Conservation (phyloP, 2,888 invertebrate genomes). For the Bombylius major region DNA sequence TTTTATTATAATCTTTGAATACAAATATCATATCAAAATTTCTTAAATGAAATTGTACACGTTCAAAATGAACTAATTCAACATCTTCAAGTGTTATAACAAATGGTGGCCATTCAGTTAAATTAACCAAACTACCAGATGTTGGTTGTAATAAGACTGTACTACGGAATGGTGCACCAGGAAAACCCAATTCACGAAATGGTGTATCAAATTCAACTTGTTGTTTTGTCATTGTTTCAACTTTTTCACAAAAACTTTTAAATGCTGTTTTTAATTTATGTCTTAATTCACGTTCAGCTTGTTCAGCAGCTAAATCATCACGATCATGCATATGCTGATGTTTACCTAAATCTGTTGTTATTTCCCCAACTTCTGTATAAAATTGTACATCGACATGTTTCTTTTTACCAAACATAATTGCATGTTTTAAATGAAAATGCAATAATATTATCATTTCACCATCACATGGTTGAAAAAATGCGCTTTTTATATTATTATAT, state of each 20-base stretch:
- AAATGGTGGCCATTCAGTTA: conserved; percentile 99
- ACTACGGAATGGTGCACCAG: conserved; percentile 92
- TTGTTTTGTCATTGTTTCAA: conserved; percentile 88
- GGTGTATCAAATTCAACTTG: conserved; percentile 98
- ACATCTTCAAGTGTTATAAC: conserved; percentile 96
- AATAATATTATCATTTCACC: conserved; percentile 98
- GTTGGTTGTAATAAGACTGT: conserved; percentile 95
- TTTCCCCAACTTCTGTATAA: conserved; percentile 99
- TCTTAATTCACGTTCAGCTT: conserved; percentile 91
- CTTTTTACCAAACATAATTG: conserved; percentile 99
- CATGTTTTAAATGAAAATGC: conserved; percentile 97
- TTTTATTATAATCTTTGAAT: conserved; percentile 92
- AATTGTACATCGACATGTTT: conserved; percentile 99
- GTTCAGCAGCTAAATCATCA: conserved; percentile 97
- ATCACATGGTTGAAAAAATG: conserved; percentile 98
- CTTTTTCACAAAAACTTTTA: conserved; percentile 96
- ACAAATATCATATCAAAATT: conserved; percentile 99
- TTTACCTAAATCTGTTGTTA: conserved; percentile 97
- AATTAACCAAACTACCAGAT: conserved; percentile 91
- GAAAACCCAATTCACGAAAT: conserved; percentile 95
- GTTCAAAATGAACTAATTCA: conserved; percentile 96
- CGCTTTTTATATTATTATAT: conserved; percentile 98
- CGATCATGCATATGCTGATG: conserved; percentile 99
- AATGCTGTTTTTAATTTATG: conserved; percentile 96
- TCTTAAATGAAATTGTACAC: conserved; percentile 96